Evolutionary conservation across 2,113 vertebrate species (phyloP).

Genomic region (Gorsachius goisagi): DNA sequence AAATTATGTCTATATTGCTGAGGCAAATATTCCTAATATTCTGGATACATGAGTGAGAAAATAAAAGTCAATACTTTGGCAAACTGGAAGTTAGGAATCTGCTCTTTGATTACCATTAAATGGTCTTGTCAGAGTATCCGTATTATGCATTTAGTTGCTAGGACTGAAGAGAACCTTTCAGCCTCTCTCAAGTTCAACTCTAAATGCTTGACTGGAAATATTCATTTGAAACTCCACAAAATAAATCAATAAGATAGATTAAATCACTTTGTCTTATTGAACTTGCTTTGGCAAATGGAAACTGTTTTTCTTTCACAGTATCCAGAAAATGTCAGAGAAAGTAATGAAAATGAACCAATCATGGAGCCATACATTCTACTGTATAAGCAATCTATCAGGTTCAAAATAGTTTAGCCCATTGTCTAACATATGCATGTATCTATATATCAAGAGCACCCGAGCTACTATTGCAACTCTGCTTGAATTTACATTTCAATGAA

Average conservation of each 20-base stretch:
- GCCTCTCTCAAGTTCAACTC: neutral
- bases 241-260: neutral
- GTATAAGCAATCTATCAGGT: neutral
- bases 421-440: neutral
- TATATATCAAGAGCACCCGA: neutral
- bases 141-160: neutral
- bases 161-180: neutral
- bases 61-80: neutral
- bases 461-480: neutral
- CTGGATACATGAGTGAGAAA: neutral
- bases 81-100: neutral
- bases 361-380: neutral
- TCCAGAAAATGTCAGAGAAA: neutral
- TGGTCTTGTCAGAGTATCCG: neutral
- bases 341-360: neutral
- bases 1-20: neutral
- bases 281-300: neutral
- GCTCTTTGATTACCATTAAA: neutral
- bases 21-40: neutral
- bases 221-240: neutral
- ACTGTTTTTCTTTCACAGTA: neutral
- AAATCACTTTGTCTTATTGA: neutral
- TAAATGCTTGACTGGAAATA: neutral
- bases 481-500: neutral
- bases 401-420: neutral